Base-by-base conservation (phyloP, 2,113 vertebrate species). In the Entosphenus tridentatus region DNA sequence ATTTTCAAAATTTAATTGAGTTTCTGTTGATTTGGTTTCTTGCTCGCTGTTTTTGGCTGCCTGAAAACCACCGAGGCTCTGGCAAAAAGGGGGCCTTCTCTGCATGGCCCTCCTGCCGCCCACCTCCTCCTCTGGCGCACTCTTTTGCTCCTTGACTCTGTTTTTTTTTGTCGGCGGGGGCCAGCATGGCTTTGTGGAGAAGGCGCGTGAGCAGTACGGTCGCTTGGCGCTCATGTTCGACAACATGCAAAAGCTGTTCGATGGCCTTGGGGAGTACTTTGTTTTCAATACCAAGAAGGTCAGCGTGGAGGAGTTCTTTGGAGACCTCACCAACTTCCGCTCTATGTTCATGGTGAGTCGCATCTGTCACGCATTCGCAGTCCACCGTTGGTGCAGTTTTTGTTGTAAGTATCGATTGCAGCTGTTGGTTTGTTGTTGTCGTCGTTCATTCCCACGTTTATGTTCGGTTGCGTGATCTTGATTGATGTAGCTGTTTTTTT, bases 271-370 rank as follows among this genome's bases (percentile, higher is more conserved):
- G 81, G 76, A 76, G 13, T 98, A 85, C 78, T 98, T 85, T 69
- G 84, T 85, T 11, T 70, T 95, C 9, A 88, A 98, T 75, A 73
- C 83, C 68, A 96, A 93, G 83, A 98, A 96, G 78, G 85, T 87
- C 13, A 89, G 87, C 0, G 81, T 93, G 71, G 92, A 96, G 72
- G 93, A 98, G 68, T 80, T 98, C 71, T 87, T 98, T 74, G 88
- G 80, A 0, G 93, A 98, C 73, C 78, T 98, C 73, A 90, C 82
- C 81, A 95, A 89, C 82, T 98, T 98, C 80, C 85, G 84, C 70
- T 77, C 81, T 21, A 86, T 87, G 83, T 95, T 96, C 74, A 75
- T 76, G 78, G 93, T 98, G 84, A 72, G 71, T 95, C 73, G 39
- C 39, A 39, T 39, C 39, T 39, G 39, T 39, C 39, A 39, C 39